These are phyloP conservation scores for Rhabditoides inermis DNA, from an alignment of 2,888 invertebrate species.

Conservation along the genomic window DNA sequence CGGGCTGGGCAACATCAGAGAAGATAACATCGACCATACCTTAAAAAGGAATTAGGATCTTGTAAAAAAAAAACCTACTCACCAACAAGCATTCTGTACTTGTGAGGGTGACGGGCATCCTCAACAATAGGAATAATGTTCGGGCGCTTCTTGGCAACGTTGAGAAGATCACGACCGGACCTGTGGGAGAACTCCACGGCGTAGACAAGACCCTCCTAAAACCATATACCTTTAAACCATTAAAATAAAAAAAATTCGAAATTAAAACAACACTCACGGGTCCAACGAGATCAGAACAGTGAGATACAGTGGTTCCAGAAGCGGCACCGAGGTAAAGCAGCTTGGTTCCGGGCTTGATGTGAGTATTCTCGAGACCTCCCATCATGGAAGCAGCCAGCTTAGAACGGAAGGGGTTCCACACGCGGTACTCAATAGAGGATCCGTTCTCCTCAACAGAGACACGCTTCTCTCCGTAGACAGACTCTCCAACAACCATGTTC, in stretches of 20 bases:
- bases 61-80: slow-evolving; percentile 11
- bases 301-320: slow-evolving; percentile 96
- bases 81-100: slow-evolving; percentile 95
- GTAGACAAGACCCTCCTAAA: slow-evolving; percentile 86
- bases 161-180: slow-evolving; percentile 81
- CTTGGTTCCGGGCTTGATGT: slow-evolving; percentile 82
- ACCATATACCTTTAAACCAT: slow-evolving; percentile 1
- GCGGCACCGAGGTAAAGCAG: slow-evolving; percentile 95
- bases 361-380: slow-evolving; percentile 89
- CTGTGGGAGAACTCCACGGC: slow-evolving; percentile 98
- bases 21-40: slow-evolving; percentile 94
- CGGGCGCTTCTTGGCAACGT: slow-evolving; percentile 94
- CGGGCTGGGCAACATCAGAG: slow-evolving; percentile 97
- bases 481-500: slow-evolving; percentile 89
- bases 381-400: slow-evolving; percentile 96
- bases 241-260: neutral
- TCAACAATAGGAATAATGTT: slow-evolving; percentile 99
- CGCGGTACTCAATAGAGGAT: slow-evolving; percentile 84
- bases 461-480: slow-evolving; percentile 96
- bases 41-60: slow-evolving; percentile 17
- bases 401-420: slow-evolving; percentile 98
- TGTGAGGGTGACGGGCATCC: slow-evolving; percentile 95
- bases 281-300: slow-evolving; percentile 77
- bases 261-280: slow-evolving; percentile 64
- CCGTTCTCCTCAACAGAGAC: slow-evolving; percentile 75